A percentile compares a stretch with the other conserved stretches of the same genome.
These are phyloP conservation scores for Stenolophus ochropezus DNA, from an alignment of 2,888 invertebrate genomes.

Conservation along the genomic window DNA sequence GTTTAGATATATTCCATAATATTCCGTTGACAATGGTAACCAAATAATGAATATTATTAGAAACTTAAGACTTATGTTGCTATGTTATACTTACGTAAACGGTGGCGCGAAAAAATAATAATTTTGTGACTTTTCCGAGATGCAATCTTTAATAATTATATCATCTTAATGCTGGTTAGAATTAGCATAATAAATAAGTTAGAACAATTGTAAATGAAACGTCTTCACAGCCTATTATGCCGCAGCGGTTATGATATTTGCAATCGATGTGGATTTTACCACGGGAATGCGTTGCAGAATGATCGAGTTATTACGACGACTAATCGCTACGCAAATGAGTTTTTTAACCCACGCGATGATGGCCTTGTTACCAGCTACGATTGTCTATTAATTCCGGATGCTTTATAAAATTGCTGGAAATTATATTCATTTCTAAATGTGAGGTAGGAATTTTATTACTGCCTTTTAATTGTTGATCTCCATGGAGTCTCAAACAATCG, in stretches of 20 bases:
- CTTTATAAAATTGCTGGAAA: constrained; percentile 53
- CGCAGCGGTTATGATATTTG: constrained; percentile 25
- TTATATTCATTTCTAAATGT: constrained; percentile 50
- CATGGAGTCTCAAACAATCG: background rate
- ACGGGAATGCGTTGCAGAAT: constrained; percentile 44
- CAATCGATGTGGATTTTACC: constrained; percentile 49
- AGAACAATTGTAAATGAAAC: constrained; percentile 23
- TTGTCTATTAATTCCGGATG: constrained; percentile 56
- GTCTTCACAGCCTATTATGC: constrained; percentile 32
- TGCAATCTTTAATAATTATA: no score
- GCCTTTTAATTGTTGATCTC: constrained; percentile 31
- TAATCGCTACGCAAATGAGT: constrained; percentile 47
- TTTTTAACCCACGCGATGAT: constrained; percentile 45
- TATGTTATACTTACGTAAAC: no score
- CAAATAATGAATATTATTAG: no score
- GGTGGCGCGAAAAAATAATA: no score
- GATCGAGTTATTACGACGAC: constrained; percentile 35
- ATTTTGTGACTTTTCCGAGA: no score
- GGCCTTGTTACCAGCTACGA: constrained; percentile 44
- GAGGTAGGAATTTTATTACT: constrained; percentile 31
- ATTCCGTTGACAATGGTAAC: no score
- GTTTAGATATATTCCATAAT: no score
- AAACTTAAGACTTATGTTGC: no score
- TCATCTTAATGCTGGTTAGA: no score
- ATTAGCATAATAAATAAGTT: constrained; percentile 18